Evolutionary conservation across 2,797 vertebrate genomes (phyloP).

Genomic region (Toxotes lorentzi): DNA sequence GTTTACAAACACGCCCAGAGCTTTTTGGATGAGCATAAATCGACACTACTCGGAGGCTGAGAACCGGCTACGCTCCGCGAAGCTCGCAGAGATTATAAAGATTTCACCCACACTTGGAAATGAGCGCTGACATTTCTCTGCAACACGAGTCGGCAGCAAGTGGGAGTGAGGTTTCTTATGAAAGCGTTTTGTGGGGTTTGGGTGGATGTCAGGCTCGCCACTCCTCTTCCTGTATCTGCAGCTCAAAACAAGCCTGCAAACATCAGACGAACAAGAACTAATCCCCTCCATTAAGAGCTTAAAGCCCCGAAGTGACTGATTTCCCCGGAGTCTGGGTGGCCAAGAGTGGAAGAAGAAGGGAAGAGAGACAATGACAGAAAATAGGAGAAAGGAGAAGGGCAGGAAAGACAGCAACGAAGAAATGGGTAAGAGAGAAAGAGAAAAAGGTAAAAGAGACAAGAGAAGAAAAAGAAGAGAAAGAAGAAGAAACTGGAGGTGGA

Average conservation of each 20-base stretch:
- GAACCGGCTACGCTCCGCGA: not conserved
- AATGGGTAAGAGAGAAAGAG: not conserved
- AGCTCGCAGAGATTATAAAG: constrained; percentile 14
- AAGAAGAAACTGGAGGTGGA: not conserved
- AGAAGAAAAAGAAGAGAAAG: not conserved
- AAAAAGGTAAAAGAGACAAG: constrained; percentile 1
- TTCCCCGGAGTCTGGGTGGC: constrained; percentile 73
- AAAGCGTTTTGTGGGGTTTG: constrained; percentile 53
- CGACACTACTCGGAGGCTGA: not conserved
- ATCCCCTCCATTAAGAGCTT: constrained; percentile 81
- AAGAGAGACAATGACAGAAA: not conserved
- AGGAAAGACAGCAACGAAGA: not conserved
- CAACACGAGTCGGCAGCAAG: constrained; percentile 36
- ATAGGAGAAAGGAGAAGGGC: not conserved
- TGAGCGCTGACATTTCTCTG: constrained; percentile 28
- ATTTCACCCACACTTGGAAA: constrained; percentile 37
- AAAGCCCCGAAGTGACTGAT: constrained; percentile 56
- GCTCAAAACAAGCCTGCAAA: constrained; percentile 65
- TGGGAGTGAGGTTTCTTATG: constrained; percentile 44
- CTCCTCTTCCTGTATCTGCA: constrained; percentile 77
- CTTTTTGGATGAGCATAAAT: not conserved
- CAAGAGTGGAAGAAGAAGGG: constrained; percentile 29
- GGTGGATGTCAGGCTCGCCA: constrained; percentile 54
- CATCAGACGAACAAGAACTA: constrained; percentile 67
- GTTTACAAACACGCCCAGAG: constrained; percentile 18